Evolutionary conservation across 1,140 invertebrate species (phyloP).

Genomic region (Phymorhynchus buccinoides): DNA sequence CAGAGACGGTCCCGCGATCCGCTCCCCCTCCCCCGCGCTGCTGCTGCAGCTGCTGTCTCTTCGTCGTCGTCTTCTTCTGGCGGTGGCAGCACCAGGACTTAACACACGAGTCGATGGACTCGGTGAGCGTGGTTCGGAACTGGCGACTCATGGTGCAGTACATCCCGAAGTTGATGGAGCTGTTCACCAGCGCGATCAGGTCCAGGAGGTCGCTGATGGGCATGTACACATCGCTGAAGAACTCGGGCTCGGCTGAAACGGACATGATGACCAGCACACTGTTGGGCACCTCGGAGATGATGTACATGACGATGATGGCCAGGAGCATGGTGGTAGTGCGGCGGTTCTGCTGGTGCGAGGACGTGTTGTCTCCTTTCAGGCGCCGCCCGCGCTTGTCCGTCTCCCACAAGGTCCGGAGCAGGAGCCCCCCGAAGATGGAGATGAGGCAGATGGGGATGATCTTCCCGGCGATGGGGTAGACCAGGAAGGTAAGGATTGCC

Average conservation of each 20-base stretch:
- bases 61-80: neutral
- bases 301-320: constrained; percentile 80
- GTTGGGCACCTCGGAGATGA: constrained; percentile 88
- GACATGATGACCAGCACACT: constrained; percentile 71
- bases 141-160: constrained; percentile 95
- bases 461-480: constrained; percentile 68
- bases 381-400: constrained; percentile 66
- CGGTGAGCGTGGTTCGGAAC: constrained; percentile 85
- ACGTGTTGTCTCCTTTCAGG: constrained; percentile 58
- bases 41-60: neutral
- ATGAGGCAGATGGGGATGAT: constrained; percentile 75
- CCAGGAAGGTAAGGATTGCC: constrained; percentile 62
- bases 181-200: constrained; percentile 90
- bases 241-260: constrained; percentile 60
- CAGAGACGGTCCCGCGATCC: neutral
- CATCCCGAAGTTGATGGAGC: constrained; percentile 91
- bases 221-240: constrained; percentile 69
- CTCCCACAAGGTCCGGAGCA: constrained; percentile 73
- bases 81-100: neutral
- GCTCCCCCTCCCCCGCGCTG: neutral
- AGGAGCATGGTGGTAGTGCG: constrained; percentile 78
- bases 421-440: constrained; percentile 73
- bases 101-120: constrained; percentile 49
- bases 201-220: constrained; percentile 91
- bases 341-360: constrained; percentile 73